Conservation (phyloP, 1,140 invertebrate genomes). For the Drosophila arawakana region DNA sequence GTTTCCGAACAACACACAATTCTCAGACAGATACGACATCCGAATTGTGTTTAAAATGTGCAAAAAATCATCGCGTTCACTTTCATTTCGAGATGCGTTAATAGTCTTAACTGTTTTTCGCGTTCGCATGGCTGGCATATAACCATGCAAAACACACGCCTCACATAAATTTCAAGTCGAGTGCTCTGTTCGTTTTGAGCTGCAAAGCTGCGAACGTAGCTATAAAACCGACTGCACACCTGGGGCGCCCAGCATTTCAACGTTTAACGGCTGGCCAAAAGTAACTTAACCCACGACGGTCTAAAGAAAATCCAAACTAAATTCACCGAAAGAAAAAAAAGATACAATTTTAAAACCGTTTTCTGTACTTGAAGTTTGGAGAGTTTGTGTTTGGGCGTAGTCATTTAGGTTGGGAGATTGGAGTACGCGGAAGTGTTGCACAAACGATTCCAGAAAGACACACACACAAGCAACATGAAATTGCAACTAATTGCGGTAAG, state of each 20-base stretch:
- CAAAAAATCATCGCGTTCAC: constrained; percentile 69
- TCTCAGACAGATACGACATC: constrained; percentile 57
- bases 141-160: constrained; percentile 62
- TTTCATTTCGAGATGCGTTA: constrained; percentile 78
- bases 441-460: constrained; percentile 22
- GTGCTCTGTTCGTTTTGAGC: constrained; percentile 24
- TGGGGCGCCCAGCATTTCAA: constrained; percentile 73
- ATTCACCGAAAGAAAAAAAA: constrained; percentile 7
- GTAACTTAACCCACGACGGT: constrained; percentile 21
- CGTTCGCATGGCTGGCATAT: constrained; percentile 18
- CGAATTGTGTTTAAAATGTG: constrained; percentile 41
- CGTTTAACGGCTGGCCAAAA: constrained; percentile 60
- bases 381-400: constrained; percentile 9
- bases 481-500: constrained; percentile 72
- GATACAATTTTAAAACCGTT: constrained; percentile 11
- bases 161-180: constrained; percentile 70
- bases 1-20: constrained; percentile 57
- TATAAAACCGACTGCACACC: constrained; percentile 69
- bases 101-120: constrained; percentile 30
- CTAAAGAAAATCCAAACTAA: constrained; percentile 8
- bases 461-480: constrained; percentile 52
- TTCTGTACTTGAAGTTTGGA: constrained; percentile 27
- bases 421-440: constrained; percentile 47
- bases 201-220: constrained; percentile 42
- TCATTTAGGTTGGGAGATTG: constrained; percentile 23